A percentile compares a stretch with the other conserved stretches of the same genome.
These are phyloP conservation scores for Epistrophe eligans DNA, from an alignment of 2,888 invertebrate genomes.

Conservation along the genomic window DNA sequence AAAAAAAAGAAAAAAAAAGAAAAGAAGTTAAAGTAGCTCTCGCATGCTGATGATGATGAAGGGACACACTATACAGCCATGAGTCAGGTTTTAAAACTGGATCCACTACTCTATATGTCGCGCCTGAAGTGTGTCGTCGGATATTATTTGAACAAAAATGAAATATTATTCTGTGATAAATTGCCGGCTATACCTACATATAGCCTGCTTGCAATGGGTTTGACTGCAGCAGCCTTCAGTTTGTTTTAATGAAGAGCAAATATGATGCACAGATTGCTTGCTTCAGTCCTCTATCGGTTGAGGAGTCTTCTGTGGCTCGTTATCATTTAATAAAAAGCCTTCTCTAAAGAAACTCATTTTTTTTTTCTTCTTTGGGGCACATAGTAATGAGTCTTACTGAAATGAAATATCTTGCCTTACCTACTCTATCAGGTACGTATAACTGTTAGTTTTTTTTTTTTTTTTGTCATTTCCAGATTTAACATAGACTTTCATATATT, in stretches of 20 bases:
- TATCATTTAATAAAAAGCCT: constrained; percentile 74
- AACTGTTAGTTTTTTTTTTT: background rate
- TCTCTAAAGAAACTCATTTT: constrained; percentile 15
- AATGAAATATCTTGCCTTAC: constrained; percentile 3
- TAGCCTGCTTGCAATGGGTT: constrained; percentile 27
- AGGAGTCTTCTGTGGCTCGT: constrained; percentile 45
- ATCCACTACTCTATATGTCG: constrained; percentile 19
- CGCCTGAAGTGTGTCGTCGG: constrained; percentile 55
- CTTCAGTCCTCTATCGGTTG: constrained; percentile 47
- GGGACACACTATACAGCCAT: constrained; percentile 28
- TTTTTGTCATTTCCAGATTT: background rate
- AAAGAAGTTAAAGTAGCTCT: constrained; percentile 60
- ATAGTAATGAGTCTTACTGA: constrained; percentile 5
- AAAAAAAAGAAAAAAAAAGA: constrained; percentile 4
- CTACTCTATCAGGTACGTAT: background rate
- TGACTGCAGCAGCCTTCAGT: constrained; percentile 55
- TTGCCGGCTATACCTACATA: constrained; percentile 33
- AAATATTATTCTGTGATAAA: constrained; percentile 73
- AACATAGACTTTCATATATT: constrained; percentile 13
- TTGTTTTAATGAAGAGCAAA: constrained; percentile 74
- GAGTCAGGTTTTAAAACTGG: constrained; percentile 36
- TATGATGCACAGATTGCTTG: constrained; percentile 65
- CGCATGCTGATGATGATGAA: constrained; percentile 60
- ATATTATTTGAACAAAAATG: constrained; percentile 61
- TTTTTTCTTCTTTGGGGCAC: background rate